These are phyloP conservation scores for Siniperca chuatsi DNA, from an alignment of 2,113 vertebrate genomes.

Conservation along the genomic window DNA sequence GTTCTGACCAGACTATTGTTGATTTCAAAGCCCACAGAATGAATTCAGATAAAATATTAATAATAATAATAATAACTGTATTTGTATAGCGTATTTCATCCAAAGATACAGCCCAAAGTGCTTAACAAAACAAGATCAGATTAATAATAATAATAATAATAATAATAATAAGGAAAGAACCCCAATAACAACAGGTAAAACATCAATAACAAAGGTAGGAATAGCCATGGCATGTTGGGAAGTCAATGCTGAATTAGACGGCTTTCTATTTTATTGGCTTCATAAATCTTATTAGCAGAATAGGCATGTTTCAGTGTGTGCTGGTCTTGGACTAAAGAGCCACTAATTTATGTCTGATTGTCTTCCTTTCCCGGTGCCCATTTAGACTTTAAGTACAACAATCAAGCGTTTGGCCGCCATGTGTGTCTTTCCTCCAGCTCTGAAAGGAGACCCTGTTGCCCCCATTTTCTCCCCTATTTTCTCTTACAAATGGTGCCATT, in stretches of 20 bases:
- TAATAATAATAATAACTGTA: too few species aligned
- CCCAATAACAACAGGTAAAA: too few species aligned
- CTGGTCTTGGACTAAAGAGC: conserved; percentile 26
- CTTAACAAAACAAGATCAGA: too few species aligned
- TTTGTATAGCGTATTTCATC: too few species aligned
- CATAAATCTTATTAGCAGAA: background rate
- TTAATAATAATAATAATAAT: too few species aligned
- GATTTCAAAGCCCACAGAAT: conserved; percentile 2
- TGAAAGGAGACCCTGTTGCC: conserved; percentile 48
- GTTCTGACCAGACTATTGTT: background rate
- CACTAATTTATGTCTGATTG: conserved; percentile 32
- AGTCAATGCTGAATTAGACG: background rate
- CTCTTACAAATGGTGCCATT: conserved; percentile 62
- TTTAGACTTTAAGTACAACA: conserved; percentile 39
- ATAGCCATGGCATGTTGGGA: background rate
- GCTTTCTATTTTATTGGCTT: background rate
- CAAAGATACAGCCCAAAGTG: too few species aligned
- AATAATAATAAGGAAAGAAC: too few species aligned
- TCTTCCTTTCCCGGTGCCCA: conserved; percentile 19
- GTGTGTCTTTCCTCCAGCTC: conserved; percentile 42
- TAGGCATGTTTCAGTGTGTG: conserved; percentile 8
- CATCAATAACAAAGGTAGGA: too few species aligned
- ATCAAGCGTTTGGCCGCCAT: conserved; percentile 37
- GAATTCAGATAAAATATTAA: background rate
- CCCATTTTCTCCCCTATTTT: conserved; percentile 38